These are phyloP conservation scores for Gnatocerus cornutus DNA, from an alignment of 2,888 invertebrate species.

Conservation along the genomic window DNA sequence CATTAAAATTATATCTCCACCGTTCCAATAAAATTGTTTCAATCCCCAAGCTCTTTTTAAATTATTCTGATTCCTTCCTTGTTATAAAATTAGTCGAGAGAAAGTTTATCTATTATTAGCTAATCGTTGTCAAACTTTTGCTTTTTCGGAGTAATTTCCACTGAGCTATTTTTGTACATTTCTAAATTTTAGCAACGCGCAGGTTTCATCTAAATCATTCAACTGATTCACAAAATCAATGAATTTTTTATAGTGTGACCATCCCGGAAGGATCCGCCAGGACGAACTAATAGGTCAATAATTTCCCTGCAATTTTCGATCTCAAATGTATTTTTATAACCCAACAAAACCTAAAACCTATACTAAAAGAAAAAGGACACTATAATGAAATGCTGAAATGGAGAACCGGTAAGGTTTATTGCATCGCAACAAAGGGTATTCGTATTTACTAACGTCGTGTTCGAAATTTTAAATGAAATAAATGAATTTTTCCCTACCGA, in stretches of 20 bases:
- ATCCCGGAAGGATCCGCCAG: conserved; percentile 35
- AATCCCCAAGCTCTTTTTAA: no score
- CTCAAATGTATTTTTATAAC: conserved; percentile 19
- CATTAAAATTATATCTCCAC: neutral
- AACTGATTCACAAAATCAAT: conserved; percentile 33
- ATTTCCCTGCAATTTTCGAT: conserved; percentile 26
- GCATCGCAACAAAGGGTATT: conserved; percentile 7
- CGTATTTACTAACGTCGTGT: conserved; percentile 11
- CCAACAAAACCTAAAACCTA: conserved; percentile 15
- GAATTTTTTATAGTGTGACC: conserved; percentile 42
- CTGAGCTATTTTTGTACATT: conserved; percentile 1
- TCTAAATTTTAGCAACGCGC: conserved; percentile 16
- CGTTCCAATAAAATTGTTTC: neutral
- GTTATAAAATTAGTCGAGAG: no score
- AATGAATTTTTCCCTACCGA: neutral
- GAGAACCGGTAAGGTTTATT: conserved; percentile 12
- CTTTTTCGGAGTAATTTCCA: no score
- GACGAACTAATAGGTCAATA: conserved; percentile 36
- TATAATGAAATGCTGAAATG: conserved; percentile 26
- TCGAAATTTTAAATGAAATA: conserved; percentile 18
- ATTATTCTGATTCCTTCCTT: no score
- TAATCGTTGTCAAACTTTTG: no score
- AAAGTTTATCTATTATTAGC: no score
- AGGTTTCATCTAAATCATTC: conserved; percentile 29
- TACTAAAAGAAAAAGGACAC: conserved; percentile 23